These are phyloP conservation scores for Luidia sarsii DNA, from an alignment of 53 echinoderm and acorn worm genomes.

Conservation along the genomic window DNA sequence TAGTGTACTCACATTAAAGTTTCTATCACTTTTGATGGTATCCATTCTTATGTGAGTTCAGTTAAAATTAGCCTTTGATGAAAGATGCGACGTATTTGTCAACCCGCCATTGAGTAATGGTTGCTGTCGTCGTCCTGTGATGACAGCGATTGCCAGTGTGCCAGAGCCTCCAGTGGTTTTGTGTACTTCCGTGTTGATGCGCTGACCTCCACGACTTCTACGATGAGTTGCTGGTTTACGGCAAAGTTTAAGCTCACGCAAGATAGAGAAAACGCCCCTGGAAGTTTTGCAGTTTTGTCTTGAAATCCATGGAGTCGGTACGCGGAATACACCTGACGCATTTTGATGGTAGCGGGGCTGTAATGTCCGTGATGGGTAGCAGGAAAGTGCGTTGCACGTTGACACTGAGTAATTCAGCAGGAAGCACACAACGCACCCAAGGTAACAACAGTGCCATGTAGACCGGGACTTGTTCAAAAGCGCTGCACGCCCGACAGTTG, in stretches of 20 bases:
- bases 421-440: too few relatives aligned
- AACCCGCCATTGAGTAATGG: not conserved
- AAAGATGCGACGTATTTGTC: not conserved
- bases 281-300: slow-evolving; percentile 4
- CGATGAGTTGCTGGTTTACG: not conserved
- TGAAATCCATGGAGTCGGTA: not conserved
- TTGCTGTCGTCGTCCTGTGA: not conserved
- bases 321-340: too few relatives aligned
- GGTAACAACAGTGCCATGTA: too few relatives aligned
- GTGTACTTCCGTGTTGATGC: not conserved
- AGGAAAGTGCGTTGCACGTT: too few relatives aligned
- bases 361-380: too few relatives aligned
- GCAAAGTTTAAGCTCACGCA: slow-evolving; percentile 9
- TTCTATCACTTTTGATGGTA: not conserved
- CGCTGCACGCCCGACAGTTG: too few relatives aligned
- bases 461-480: too few relatives aligned
- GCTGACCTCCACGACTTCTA: not conserved
- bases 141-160: not conserved
- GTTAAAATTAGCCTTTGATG: not conserved
- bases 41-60: not conserved
- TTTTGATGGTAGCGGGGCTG: too few relatives aligned
- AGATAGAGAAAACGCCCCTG: not conserved
- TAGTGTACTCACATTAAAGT: not conserved
- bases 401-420: too few relatives aligned
- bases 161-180: not conserved